Evolutionary conservation across 2,888 invertebrate genomes (phyloP).

Genomic region (Pyralis farinalis): DNA sequence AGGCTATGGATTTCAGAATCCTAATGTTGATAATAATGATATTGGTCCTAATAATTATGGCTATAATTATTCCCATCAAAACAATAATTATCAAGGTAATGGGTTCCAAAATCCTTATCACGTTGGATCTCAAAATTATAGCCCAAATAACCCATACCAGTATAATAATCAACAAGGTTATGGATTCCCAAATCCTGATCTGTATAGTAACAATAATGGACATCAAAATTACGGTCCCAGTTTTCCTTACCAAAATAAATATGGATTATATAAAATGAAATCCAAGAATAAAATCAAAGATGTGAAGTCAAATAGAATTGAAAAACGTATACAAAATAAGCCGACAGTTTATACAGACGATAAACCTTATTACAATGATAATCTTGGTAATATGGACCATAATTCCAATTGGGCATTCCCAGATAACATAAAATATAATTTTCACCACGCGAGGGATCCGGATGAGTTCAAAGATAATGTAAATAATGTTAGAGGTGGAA

Average conservation of each 20-base stretch:
- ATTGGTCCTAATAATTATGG: conserved; percentile 10
- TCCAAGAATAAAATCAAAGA: conserved; percentile 23
- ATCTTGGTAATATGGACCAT: conserved; percentile 19
- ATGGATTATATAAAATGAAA: conserved; percentile 25
- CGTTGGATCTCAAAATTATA: conserved; percentile 9
- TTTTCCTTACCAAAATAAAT: conserved; percentile 35
- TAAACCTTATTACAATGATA: conserved; percentile 10
- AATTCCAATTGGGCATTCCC: conserved; percentile 52
- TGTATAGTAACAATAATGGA: conserved; percentile 19
- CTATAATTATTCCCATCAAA: conserved; percentile 14
- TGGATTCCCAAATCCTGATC: conserved; percentile 20
- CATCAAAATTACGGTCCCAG: conserved; percentile 31
- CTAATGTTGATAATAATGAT: conserved; percentile 10
- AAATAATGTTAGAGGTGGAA: conserved; percentile 22
- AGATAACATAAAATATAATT: conserved; percentile 14
- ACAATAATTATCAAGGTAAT: conserved; percentile 15
- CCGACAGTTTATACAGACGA: conserved; percentile 27
- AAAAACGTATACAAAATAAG: conserved; percentile 59
- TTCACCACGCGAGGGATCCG: background rate
- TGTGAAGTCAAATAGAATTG: conserved; percentile 27
- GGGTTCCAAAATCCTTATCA: conserved; percentile 18
- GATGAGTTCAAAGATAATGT: conserved; percentile 14
- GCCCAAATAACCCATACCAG: conserved; percentile 14
- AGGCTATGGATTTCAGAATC: conserved; percentile 19
- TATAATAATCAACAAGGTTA: conserved; percentile 14